Evolutionary conservation across 2,113 vertebrate species (phyloP).

Genomic region (Tyto alba): DNA sequence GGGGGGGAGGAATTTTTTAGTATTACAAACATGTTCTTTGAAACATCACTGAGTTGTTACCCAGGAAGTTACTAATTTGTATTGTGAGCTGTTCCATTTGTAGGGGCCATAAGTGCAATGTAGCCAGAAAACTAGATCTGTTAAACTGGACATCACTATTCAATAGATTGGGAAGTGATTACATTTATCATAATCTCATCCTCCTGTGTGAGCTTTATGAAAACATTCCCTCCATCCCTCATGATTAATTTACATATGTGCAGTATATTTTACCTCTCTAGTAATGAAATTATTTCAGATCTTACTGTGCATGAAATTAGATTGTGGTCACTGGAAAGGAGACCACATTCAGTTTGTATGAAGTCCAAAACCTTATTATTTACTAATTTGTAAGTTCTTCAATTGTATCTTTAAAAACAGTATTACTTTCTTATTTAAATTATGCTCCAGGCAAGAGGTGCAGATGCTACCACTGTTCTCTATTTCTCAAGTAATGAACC

Average conservation of each 20-base stretch:
- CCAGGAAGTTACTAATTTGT: not conserved
- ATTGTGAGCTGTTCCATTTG: not conserved
- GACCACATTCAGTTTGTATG: not conserved
- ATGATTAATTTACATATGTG: not conserved
- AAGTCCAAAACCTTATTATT: not conserved
- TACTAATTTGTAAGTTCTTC: not conserved
- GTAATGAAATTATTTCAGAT: not conserved
- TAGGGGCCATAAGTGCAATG: not conserved
- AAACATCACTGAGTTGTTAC: not conserved
- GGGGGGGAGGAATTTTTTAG: not conserved
- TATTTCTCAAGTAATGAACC: not conserved
- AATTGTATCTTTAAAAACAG: not conserved
- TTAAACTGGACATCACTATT: not conserved
- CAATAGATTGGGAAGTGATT: not conserved
- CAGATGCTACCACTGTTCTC: not conserved
- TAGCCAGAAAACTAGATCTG: not conserved
- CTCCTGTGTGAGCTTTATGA: not conserved
- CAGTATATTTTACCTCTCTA: not conserved
- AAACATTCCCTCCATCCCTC: not conserved
- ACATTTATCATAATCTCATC: not conserved
- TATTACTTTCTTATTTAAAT: not conserved
- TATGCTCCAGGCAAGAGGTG: not conserved
- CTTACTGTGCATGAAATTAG: not conserved
- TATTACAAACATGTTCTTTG: not conserved
- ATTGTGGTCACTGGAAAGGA: not conserved